Evolutionary conservation across 2,113 vertebrate genomes (phyloP).

Genomic region (Cryptomyrus ogoouensis): DNA sequence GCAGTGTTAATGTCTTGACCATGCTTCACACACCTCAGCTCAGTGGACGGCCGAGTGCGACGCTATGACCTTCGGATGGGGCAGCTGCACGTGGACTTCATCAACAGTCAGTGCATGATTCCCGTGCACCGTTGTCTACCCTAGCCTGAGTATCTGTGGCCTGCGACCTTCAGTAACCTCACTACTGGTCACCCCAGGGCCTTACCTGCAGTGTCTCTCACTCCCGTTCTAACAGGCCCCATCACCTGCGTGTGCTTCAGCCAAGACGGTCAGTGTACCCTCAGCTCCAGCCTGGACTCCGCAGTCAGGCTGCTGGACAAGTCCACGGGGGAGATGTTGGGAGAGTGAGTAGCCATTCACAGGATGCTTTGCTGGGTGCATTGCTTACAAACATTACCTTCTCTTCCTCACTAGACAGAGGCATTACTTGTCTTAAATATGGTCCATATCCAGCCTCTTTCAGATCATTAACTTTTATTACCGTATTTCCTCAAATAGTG

Average conservation of each 20-base stretch:
- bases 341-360: constrained; percentile 66
- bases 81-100: constrained; percentile 76
- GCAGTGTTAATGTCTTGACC: neutral
- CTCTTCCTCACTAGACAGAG: neutral
- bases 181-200: neutral
- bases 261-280: constrained; percentile 76
- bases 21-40: constrained; percentile 1
- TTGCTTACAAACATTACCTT: neutral
- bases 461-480: neutral
- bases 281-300: constrained; percentile 80
- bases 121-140: neutral
- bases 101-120: constrained; percentile 70
- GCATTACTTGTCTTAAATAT: neutral
- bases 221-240: constrained; percentile 63
- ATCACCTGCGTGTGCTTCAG: constrained; percentile 92
- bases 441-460: neutral
- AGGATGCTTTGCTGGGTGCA: neutral
- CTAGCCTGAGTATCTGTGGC: constrained; percentile 25
- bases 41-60: constrained; percentile 64
- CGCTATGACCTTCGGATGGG: constrained; percentile 84
- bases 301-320: constrained; percentile 81
- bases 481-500: neutral
- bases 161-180: neutral
- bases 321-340: constrained; percentile 83
- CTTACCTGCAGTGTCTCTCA: neutral